A percentile compares a stretch with the other conserved stretches of the same genome.
Conservation (phyloP, 2,113 vertebrate genomes). For the Lichenostomus cassidix region DNA sequence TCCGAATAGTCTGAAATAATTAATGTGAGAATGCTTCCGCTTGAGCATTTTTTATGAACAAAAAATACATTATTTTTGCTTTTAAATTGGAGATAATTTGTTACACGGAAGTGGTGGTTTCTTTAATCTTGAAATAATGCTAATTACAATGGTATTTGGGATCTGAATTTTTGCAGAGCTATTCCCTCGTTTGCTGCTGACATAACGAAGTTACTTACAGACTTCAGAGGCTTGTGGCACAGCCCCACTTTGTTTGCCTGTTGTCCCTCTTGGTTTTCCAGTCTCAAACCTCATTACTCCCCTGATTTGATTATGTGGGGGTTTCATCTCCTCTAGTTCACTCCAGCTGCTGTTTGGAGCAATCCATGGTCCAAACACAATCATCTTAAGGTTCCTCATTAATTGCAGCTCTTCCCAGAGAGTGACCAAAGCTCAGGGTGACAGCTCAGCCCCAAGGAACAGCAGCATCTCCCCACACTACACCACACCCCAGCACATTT, state of each 20-base stretch:
- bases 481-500: background rate
- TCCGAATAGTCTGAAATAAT: conserved; percentile 82
- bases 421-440: background rate
- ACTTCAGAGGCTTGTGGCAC: conserved; percentile 5
- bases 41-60: conserved; percentile 76
- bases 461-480: background rate
- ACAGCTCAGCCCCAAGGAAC: background rate
- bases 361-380: background rate
- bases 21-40: conserved; percentile 82
- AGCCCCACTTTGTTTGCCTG: background rate
- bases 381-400: rapidly evolving
- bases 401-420: background rate
- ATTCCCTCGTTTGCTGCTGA: conserved; percentile 70
- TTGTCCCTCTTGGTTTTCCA: conserved; percentile 6
- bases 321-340: background rate
- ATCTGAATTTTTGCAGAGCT: conserved; percentile 66
- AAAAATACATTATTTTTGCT: conserved; percentile 80
- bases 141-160: conserved; percentile 77
- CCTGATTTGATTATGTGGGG: background rate
- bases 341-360: background rate
- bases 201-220: conserved; percentile 44
- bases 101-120: conserved; percentile 79
- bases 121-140: conserved; percentile 81
- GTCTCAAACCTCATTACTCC: conserved; percentile 23
- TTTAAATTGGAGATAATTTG: conserved; percentile 82